phyloP scores from a whole-genome alignment of 1,140 invertebrate genomes.

The Chlorops oryzae region DNA sequence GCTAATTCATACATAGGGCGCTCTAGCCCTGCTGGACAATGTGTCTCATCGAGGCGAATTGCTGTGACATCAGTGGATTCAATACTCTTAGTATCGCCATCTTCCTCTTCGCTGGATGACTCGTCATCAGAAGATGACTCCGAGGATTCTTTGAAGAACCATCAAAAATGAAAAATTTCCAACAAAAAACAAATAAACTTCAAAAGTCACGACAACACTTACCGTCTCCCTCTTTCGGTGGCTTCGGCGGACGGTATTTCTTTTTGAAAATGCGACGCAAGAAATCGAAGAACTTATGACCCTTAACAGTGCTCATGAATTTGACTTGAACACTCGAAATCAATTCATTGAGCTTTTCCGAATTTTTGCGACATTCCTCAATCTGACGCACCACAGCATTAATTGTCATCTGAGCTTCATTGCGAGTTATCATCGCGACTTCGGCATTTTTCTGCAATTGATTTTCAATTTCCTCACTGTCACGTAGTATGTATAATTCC shows the following conservation, averaged over 20 bases:
- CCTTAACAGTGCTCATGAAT: constrained; percentile 57
- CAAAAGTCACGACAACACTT: no score
- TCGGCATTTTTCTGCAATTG: constrained; percentile 55
- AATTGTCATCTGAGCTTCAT: constrained; percentile 49
- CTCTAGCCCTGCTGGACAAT: constrained; percentile 70
- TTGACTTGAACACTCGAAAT: constrained; percentile 53
- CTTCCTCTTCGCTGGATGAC: constrained; percentile 55
- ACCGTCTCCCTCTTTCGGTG: constrained; percentile 28
- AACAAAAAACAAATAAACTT: no score
- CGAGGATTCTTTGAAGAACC: constrained; percentile 22
- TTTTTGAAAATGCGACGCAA: constrained; percentile 71
- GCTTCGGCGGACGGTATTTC: constrained; percentile 58
- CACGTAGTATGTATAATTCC: constrained; percentile 69
- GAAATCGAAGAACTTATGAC: constrained; percentile 69
- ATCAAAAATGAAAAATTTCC: no score
- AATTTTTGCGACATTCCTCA: constrained; percentile 53
- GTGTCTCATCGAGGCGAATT: constrained; percentile 63
- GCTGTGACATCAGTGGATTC: constrained; percentile 58
- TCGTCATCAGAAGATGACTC: constrained; percentile 45
- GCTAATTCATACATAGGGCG: constrained; percentile 59
- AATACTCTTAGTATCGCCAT: constrained; percentile 54
- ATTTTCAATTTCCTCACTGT: constrained; percentile 68
- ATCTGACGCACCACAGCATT: constrained; percentile 54
- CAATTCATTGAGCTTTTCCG: constrained; percentile 54
- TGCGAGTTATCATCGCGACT: constrained; percentile 49